A percentile compares a stretch with the other conserved stretches of the same genome.
Conservation (phyloP, 2,113 vertebrate species). For the Oreochromis spilurus region DNA sequence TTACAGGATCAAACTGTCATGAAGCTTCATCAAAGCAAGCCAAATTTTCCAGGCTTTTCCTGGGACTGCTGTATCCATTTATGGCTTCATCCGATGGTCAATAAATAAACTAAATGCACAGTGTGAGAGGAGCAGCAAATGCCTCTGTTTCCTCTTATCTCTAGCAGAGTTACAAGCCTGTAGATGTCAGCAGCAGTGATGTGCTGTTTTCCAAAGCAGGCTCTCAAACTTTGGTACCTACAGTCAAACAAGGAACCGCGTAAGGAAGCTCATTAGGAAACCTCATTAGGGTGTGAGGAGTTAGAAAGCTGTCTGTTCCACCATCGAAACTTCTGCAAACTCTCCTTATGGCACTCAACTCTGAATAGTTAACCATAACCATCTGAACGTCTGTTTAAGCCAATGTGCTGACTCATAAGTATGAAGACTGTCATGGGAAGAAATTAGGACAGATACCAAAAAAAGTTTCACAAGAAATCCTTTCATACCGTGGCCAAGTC, state of each 20-base stretch:
- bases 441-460: neutral
- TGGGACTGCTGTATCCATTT: neutral
- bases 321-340: neutral
- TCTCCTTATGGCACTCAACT: neutral
- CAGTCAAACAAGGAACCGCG: neutral
- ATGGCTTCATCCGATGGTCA: neutral
- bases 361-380: neutral
- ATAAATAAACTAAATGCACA: neutral
- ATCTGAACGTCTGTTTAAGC: neutral
- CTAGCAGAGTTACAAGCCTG: neutral
- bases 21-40: neutral
- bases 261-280: neutral
- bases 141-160: neutral
- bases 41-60: neutral
- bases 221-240: neutral
- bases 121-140: neutral
- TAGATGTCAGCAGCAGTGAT: neutral
- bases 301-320: neutral
- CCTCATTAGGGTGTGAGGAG: neutral
- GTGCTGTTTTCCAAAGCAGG: neutral
- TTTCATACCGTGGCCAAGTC: conserved; percentile 74
- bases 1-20: neutral
- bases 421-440: neutral
- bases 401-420: neutral
- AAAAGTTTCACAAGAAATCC: neutral